Percentiles rank a stretch among this genome's conserved stretches.
phyloP scores from a whole-genome alignment of 2,113 vertebrate genomes.

The Oncorhynchus nerka region DNA sequence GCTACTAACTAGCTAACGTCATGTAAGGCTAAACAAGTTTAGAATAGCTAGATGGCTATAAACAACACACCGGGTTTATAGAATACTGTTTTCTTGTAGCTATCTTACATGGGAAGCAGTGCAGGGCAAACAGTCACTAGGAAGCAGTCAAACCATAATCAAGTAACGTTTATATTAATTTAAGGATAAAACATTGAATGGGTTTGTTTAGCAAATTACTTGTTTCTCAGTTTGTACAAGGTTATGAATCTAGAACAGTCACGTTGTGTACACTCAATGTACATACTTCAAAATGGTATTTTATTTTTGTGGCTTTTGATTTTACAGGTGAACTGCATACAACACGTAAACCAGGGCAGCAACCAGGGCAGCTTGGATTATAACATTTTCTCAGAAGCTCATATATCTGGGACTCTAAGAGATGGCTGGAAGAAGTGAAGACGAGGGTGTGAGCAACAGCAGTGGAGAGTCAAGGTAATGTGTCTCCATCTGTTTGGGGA shows the following conservation, averaged over 20 bases:
- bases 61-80: too few relatives aligned
- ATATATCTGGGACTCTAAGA: conserved; percentile 48
- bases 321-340: conserved; percentile 31
- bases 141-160: too few relatives aligned
- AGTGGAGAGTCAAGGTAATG: conserved; percentile 94
- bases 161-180: too few relatives aligned
- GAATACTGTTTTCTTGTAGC: too few relatives aligned
- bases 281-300: not conserved
- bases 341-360: conserved; percentile 4
- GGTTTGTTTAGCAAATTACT: too few relatives aligned
- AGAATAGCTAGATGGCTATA: not conserved
- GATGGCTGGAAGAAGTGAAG: conserved; percentile 97
- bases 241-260: too few relatives aligned
- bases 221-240: too few relatives aligned
- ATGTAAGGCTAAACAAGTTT: not conserved
- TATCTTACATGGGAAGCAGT: too few relatives aligned
- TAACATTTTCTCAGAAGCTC: conserved; percentile 31
- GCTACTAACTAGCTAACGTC: not conserved
- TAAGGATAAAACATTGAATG: too few relatives aligned
- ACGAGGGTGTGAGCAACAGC: conserved; percentile 93
- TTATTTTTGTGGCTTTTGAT: not conserved
- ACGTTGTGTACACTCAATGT: too few relatives aligned
- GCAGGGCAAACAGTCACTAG: too few relatives aligned
- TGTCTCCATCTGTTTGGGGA: not conserved
- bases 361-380: conserved; percentile 16